Evolutionary conservation across 2,797 vertebrate species (phyloP), one percentile per base, ranked within the genome.

Genomic region (Dermochelys coriacea): DNA sequence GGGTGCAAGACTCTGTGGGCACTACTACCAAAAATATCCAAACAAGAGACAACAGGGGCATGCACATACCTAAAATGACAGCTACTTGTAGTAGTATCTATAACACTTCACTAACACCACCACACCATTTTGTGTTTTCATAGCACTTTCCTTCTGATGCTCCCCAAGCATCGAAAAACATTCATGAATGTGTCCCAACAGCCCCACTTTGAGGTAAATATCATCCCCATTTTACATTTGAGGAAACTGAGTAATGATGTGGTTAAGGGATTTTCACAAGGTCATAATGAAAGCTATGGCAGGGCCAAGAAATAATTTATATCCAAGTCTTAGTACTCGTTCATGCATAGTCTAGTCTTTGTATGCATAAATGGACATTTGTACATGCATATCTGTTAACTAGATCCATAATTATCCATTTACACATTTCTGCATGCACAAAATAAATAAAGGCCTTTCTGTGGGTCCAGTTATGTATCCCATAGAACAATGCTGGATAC

Each of bases 251-350:
- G 37, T 18, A 41, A 49, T 1, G 0, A 2, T 0, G 15, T 78
- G n/a, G 12, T 10, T 25, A 81, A 85, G 1, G 68, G 57, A 54
- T 18, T 85, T 7, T 19, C 78, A 18, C 87, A 61, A 87, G 79
- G 0, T 0, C 21, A 83, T 6, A 12, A 57, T 8, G 11, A 80
- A 92, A 91, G 31, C 19, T 51, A 50, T 1, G 0, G 0, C 23
- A 47, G 25, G 83, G 3, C 2, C 55, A 12, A 86, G n/a, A 79
- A 89, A 3, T 0, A 1, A 12, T 59, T 68, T 50, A 5, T 1
- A 1, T 74, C 59, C 52, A 31, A 8, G 25, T 83, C 49, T 74
- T 2, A 41, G 21, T 7, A 15, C 34, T 8, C 27, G 34, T 27
- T 14, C 23, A 47, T 75, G 23, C 41, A 27, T 45, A 75, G 12